Conservation (phyloP, 2,888 invertebrate genomes). For the Poecilobothrus nobilitatus region DNA sequence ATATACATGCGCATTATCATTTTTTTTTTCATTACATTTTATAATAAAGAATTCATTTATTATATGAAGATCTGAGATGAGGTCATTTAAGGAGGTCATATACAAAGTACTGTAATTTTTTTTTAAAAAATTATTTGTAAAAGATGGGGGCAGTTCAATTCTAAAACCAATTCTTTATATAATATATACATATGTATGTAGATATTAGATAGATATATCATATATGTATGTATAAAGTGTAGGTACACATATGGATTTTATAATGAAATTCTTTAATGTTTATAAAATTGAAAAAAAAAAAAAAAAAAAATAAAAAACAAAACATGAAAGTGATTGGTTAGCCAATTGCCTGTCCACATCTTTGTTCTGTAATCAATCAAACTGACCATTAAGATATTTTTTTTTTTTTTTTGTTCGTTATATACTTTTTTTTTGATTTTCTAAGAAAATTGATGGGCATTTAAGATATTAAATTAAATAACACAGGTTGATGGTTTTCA, state of each 20-base stretch:
- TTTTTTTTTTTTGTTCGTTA: background rate
- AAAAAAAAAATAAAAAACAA: background rate
- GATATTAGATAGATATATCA: no score
- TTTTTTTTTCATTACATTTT: no score
- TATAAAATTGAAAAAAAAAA: background rate
- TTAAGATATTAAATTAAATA: conserved; percentile 4
- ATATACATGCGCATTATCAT: background rate
- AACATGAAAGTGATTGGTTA: conserved; percentile 37
- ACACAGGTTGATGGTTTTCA: background rate
- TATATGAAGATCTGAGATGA: background rate
- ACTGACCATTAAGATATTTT: conserved; percentile 25
- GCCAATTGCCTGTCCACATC: conserved; percentile 42
- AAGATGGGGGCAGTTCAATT: background rate
- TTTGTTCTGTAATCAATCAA: conserved; percentile 44
- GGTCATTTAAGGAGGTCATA: background rate
- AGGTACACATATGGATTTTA: background rate
- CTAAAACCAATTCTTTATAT: background rate
- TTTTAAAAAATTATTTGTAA: background rate
- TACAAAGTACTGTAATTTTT: background rate
- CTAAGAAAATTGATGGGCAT: background rate
- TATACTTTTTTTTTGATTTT: background rate
- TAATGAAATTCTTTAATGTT: conserved; percentile 3
- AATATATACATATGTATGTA: background rate
- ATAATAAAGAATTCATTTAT: background rate
- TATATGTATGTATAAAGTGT: no score